phyloP scores from a whole-genome alignment of 2,113 vertebrate species.

The Lethenteron reissneri region DNA sequence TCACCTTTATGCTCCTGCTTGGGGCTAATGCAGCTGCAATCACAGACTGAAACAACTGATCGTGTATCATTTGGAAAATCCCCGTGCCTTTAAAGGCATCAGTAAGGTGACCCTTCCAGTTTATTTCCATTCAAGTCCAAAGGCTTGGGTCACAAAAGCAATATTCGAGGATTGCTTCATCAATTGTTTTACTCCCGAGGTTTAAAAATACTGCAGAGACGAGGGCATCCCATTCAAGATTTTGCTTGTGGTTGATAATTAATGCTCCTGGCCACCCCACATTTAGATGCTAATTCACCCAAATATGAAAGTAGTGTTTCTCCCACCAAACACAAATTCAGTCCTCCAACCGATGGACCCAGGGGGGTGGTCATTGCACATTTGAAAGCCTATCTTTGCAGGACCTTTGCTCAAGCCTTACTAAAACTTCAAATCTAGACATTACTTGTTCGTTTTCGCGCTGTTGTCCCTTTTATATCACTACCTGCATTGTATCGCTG shows the following conservation, averaged over 20 bases:
- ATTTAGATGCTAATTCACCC: slow-evolving; percentile 7
- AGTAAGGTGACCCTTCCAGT: slow-evolving; percentile 8
- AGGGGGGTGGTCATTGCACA: slow-evolving; percentile 6
- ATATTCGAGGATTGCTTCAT: slow-evolving; percentile 8
- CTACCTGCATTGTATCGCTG: too few relatives aligned
- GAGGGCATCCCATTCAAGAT: slow-evolving; percentile 9
- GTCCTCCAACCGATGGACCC: slow-evolving; percentile 8
- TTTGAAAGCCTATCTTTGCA: slow-evolving; percentile 10
- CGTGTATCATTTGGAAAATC: slow-evolving; percentile 8
- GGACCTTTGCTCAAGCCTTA: slow-evolving; percentile 6
- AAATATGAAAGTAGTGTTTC: slow-evolving; percentile 8
- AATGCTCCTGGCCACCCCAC: slow-evolving; percentile 11
- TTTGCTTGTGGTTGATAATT: slow-evolving; percentile 7
- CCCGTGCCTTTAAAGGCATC: slow-evolving; percentile 7
- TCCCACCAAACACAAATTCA: slow-evolving; percentile 7
- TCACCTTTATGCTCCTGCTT: neutral
- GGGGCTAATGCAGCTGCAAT: slow-evolving; percentile 10
- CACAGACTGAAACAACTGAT: slow-evolving; percentile 11
- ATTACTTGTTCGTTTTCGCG: too few relatives aligned
- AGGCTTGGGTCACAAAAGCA: slow-evolving; percentile 9
- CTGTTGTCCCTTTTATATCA: too few relatives aligned
- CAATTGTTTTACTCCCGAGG: neutral
- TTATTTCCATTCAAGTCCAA: slow-evolving; percentile 6
- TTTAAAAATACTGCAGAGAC: slow-evolving; percentile 9
- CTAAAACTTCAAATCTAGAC: too few relatives aligned